Evolutionary conservation across 30 jellyfish, hydroid and myxozoan species (phyloP), one percentile per base, ranked within the genome.

Genomic region (Cassiopea andromeda): DNA sequence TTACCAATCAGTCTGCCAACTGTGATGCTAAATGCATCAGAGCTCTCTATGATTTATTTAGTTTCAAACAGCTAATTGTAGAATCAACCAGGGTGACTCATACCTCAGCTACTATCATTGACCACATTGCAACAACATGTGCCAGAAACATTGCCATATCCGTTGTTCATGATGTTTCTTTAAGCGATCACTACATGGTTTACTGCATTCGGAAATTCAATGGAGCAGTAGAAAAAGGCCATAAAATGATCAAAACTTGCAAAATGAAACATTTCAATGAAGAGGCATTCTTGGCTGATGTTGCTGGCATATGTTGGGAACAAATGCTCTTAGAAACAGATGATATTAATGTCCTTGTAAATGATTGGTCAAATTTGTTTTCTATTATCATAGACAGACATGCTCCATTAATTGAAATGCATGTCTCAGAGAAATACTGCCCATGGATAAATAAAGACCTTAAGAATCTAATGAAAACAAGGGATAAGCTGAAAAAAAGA

Each of bases 341-440:
- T 70, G 85, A 47, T 73, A 69, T 72, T 6, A 69, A 84, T 84
- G 92, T 43, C 48, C 82, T 84, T 72, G 87, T 48, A 75, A 72
- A 69, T 54, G 43, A 7, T 46, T 74, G 88, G 93, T 73, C 88
- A 2, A 61, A 45, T n/a, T 2, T 75, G 66, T 61, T 75, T 44
- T 87, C 89, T 71, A 47, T 87, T 66, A 75, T 60, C 89, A 87
- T 78, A 6, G 87, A 87, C 72, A 87, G 68, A 45, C 94, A 76
- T 87, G 68, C 89, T 60, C 85, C 89, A 48, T 59, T 75, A 46
- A 16, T 60, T 66, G 83, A 77, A 66, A 87, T 87, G 94, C 89
- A 89, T 69, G 94, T 87, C 80, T 87, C 94, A 67, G 89, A 48
- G 84, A 80, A 80, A 47, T 80, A 59, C 64, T 80, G 89, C 83